phyloP scores from a whole-genome alignment of 2,113 vertebrate species.

The Brachirus orientalis region DNA sequence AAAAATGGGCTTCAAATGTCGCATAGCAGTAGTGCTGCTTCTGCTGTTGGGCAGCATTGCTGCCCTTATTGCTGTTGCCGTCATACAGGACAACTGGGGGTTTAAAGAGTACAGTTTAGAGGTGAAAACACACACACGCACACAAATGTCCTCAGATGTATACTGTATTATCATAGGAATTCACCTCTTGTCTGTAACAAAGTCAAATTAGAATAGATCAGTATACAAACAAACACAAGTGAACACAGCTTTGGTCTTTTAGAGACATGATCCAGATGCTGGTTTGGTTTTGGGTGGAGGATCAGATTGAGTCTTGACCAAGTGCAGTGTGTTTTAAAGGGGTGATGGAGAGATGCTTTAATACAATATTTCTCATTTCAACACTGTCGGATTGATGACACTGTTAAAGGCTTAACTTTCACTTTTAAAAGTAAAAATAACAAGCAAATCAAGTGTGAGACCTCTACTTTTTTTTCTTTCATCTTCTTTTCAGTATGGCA shows the following conservation, averaged over 20 bases:
- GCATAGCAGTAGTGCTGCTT: conserved; percentile 77
- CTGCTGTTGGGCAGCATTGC: conserved; percentile 87
- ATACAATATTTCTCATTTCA: background rate
- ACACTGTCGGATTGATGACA: background rate
- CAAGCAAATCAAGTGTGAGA: too few relatives aligned
- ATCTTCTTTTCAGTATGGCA: conserved; percentile 85
- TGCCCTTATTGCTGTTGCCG: conserved; percentile 85
- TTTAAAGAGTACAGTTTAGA: conserved; percentile 81
- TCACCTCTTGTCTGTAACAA: too few relatives aligned
- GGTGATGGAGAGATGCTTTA: background rate
- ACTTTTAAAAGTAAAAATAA: background rate
- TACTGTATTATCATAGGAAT: too few relatives aligned
- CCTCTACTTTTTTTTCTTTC: too few relatives aligned
- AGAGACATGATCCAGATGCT: too few relatives aligned
- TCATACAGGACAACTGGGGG: conserved; percentile 86
- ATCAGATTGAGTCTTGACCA: too few relatives aligned
- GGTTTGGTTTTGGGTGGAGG: too few relatives aligned
- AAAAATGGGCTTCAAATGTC: conserved; percentile 79
- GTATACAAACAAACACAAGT: too few relatives aligned
- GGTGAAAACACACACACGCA: conserved; percentile 71
- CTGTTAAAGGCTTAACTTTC: too few relatives aligned
- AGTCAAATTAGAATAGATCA: too few relatives aligned
- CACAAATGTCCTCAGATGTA: background rate
- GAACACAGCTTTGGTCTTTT: too few relatives aligned
- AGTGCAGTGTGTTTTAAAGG: too few relatives aligned